phyloP scores from a whole-genome alignment of 2,888 invertebrate genomes.

The Epinotia brunnichana region DNA sequence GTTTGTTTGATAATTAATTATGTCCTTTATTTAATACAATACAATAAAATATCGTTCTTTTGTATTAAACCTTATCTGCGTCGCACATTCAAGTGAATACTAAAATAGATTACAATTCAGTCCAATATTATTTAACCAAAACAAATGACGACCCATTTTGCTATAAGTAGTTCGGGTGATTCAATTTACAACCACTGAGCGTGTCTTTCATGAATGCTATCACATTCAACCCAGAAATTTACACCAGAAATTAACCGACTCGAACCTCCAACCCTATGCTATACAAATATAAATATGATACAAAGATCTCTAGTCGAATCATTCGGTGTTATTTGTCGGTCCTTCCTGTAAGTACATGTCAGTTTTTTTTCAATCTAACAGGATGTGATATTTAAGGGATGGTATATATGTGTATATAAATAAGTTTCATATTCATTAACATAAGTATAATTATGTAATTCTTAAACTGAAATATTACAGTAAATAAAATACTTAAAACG shows the following conservation, averaged over 20 bases:
- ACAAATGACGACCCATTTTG: slow-evolving; percentile 40
- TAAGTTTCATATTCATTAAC: not conserved
- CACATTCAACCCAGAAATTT: not conserved
- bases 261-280: not conserved
- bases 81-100: not conserved
- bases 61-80: not conserved
- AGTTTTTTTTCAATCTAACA: not conserved
- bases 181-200: slow-evolving; percentile 45
- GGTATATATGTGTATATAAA: too few relatives aligned
- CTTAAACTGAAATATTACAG: slow-evolving; percentile 10
- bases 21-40: too few relatives aligned
- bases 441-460: not conserved
- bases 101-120: not conserved
- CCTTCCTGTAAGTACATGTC: not conserved
- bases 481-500: slow-evolving; percentile 2
- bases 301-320: not conserved
- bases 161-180: slow-evolving; percentile 42
- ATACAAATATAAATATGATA: not conserved
- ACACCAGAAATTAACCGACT: not conserved
- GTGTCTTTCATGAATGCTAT: slow-evolving; percentile 18
- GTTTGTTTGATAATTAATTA: too few relatives aligned
- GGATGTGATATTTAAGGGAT: not conserved
- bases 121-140: slow-evolving; percentile 11
- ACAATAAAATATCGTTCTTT: too few relatives aligned
- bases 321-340: not conserved